Conservation (phyloP, 2,797 vertebrate genomes). For the Pitangus sulphuratus region DNA sequence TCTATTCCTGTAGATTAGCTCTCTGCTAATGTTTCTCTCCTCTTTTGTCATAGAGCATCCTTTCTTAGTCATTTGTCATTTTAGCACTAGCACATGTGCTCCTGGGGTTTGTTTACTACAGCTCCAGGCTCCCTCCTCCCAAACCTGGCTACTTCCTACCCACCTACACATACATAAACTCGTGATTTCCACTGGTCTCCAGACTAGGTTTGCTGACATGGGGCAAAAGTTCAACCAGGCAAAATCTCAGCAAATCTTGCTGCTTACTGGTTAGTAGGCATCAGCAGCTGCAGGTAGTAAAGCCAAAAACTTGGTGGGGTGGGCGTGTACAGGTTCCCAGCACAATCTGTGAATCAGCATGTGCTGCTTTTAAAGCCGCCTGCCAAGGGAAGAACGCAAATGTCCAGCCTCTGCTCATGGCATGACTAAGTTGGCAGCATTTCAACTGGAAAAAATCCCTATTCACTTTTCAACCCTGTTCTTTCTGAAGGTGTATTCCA, state of each 20-base stretch:
- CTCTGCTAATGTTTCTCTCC: background rate
- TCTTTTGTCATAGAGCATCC: background rate
- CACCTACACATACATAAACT: background rate
- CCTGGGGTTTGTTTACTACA: background rate
- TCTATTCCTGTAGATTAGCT: background rate
- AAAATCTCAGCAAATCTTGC: background rate
- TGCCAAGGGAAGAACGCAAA: background rate
- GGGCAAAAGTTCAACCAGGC: background rate
- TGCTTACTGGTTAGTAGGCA: background rate
- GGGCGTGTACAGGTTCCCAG: background rate
- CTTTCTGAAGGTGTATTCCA: background rate
- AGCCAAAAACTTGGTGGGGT: background rate
- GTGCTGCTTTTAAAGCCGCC: accelerated
- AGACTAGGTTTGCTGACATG: accelerated
- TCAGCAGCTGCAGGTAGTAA: background rate
- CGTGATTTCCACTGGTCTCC: background rate
- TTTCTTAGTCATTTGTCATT: background rate
- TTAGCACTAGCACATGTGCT: background rate
- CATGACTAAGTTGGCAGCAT: background rate
- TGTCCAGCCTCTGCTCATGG: background rate
- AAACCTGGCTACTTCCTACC: background rate
- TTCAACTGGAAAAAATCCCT: background rate
- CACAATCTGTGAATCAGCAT: background rate
- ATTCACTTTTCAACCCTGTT: background rate
- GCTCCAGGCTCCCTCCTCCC: background rate